Base-by-base conservation (phyloP, 2,888 invertebrate genomes). In the Eupithecia abbreviata region DNA sequence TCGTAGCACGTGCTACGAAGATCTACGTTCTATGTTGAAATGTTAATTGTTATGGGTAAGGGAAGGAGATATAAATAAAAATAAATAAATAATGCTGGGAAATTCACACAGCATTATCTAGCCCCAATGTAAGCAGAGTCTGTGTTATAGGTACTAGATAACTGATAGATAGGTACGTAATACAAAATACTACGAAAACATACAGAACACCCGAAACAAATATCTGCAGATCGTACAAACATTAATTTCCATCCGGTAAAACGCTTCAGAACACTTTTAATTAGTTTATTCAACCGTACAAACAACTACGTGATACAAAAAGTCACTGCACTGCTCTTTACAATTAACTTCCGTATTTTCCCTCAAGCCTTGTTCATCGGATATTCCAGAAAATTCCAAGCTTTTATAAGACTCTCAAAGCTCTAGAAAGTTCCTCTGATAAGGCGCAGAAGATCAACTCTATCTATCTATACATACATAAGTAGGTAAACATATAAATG, bases 1-100 rank as follows among this genome's bases (percentile, higher is more conserved):
- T n/a, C 55, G 55, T n/a, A 55, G 55, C 55, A 55, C 55, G n/a
- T 9, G 55, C 55, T 55, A 55, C 55, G 55, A n/a, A 55, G 55
- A 55, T 55, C 55, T 55, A n/a, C 55, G 55, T 55, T 55, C 55
- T 55, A n/a, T n/a, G 55, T 55, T 55, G 12, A 9, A n/a, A n/a
- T 55, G 0, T 55, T 2, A n/a, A n/a, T 55, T 3, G 55, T 55
- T n/a, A 55, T 55, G 55, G 55, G 55, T 30, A 30, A 30, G 30
- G 30, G 30, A 30, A 30, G 30, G 30, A 1, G 30, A 30, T 30
- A 30, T 30, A 30, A 30, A n/a, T n/a, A n/a, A n/a, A n/a, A n/a
- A n/a, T n/a, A n/a, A n/a, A n/a, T n/a, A n/a, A n/a, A 30, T 30
- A 30, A 30, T 30, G 30, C 30, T 30, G 30, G 30, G 30, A 30